Conservation (phyloP, 2,888 invertebrate species). For the Caenorhabditis wallacei region DNA sequence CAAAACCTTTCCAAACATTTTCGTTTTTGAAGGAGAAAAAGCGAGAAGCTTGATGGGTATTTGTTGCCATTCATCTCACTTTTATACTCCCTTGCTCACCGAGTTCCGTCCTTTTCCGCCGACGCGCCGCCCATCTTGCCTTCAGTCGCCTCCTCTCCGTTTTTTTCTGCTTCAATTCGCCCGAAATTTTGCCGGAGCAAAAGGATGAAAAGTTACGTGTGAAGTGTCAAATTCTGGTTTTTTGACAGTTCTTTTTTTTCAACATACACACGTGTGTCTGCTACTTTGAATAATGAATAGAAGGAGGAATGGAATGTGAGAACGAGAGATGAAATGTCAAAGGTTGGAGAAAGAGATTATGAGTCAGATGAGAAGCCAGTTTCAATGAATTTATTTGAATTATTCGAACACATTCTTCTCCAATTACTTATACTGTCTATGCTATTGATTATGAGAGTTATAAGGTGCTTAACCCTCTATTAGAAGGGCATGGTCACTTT, state of each 20-base stretch:
- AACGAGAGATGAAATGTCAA: slow-evolving; percentile 30
- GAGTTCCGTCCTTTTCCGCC: slow-evolving; percentile 34
- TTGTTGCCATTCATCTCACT: slow-evolving; percentile 40
- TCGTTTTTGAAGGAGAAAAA: slow-evolving; percentile 7
- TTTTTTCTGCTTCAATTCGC: slow-evolving; percentile 7
- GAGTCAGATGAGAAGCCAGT: slow-evolving; percentile 24
- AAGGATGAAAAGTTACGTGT: slow-evolving; percentile 45
- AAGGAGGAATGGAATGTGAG: slow-evolving; percentile 9
- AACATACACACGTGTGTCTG: background rate
- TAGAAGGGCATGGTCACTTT: too few relatives aligned
- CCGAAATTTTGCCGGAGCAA: slow-evolving; percentile 40
- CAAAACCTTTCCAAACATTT: slow-evolving; percentile 63
- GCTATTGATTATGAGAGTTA: too few relatives aligned
- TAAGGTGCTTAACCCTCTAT: too few relatives aligned
- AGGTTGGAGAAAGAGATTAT: slow-evolving; percentile 26
- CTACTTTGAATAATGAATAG: slow-evolving; percentile 16
- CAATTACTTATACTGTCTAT: background rate
- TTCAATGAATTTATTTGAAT: slow-evolving; percentile 30
- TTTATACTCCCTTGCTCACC: slow-evolving; percentile 42
- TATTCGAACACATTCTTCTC: slow-evolving; percentile 26
- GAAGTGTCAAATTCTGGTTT: slow-evolving; percentile 52
- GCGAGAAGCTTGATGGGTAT: slow-evolving; percentile 45
- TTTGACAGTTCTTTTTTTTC: slow-evolving; percentile 38
- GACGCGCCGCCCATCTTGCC: slow-evolving; percentile 8
- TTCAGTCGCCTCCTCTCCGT: slow-evolving; percentile 12